Evolutionary conservation across 2,888 invertebrate species (phyloP).

Genomic region (Sarcophaga subvicina): DNA sequence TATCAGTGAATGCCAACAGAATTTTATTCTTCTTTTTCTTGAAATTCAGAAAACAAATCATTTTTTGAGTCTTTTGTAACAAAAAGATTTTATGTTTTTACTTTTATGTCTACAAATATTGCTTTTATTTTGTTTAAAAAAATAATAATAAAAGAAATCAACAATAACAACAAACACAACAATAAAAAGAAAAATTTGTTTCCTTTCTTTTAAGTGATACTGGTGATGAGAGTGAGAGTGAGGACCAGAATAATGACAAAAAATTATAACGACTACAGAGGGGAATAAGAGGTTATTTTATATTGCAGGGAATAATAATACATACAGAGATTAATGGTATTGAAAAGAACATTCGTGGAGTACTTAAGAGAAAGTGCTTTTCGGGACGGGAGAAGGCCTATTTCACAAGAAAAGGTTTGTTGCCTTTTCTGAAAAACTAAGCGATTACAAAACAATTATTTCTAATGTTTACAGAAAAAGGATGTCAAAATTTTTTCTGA

Average conservation of each 20-base stretch:
- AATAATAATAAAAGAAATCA: background rate
- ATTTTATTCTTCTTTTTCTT: slow-evolving; percentile 12
- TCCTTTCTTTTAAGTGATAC: slow-evolving; percentile 2
- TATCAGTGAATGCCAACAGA: slow-evolving; percentile 15
- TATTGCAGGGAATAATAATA: no score
- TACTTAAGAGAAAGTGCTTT: no score
- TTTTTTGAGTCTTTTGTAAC: slow-evolving; percentile 40
- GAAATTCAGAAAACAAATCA: slow-evolving; percentile 51
- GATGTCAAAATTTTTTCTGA: no score
- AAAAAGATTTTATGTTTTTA: slow-evolving; percentile 10
- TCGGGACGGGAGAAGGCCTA: no score
- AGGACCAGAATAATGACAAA: background rate
- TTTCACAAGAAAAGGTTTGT: no score
- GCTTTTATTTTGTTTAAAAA: background rate
- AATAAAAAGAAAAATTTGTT: background rate
- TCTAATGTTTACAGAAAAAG: no score
- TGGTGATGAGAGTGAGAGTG: slow-evolving; percentile 15
- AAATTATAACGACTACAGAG: no score
- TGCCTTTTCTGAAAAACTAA: no score
- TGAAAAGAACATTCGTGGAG: no score
- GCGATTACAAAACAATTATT: no score
- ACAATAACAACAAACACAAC: slow-evolving; percentile 4
- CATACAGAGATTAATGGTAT: no score
- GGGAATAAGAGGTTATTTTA: background rate
- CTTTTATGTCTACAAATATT: slow-evolving; percentile 36